Percentiles rank a stretch among this genome's conserved stretches.
Conservation (phyloP, 2,113 vertebrate species). For the Erythrocebus patas region DNA sequence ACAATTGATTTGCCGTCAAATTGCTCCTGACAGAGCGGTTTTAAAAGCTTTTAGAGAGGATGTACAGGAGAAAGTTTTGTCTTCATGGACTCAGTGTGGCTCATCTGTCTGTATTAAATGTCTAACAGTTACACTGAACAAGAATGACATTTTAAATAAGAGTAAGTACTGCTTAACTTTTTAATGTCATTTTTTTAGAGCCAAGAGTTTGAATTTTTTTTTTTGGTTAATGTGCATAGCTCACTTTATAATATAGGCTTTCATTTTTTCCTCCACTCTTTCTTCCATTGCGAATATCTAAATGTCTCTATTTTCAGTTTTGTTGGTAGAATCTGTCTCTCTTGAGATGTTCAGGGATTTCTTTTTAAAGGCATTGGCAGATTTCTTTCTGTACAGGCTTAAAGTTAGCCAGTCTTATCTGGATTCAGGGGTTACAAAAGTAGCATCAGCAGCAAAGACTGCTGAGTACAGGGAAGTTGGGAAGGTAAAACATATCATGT, state of each 20-base stretch:
- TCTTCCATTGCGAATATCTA: neutral
- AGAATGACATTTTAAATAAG: constrained; percentile 85
- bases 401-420: neutral
- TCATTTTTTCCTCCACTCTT: neutral
- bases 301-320: constrained; percentile 35
- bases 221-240: constrained; percentile 42
- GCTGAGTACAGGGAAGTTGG: neutral
- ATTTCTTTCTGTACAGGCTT: neutral
- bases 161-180: constrained; percentile 85
- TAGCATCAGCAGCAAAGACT: neutral
- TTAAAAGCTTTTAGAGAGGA: constrained; percentile 85
- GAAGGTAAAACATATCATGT: neutral
- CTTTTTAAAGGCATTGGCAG: neutral
- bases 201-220: constrained; percentile 55
- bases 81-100: constrained; percentile 79
- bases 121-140: constrained; percentile 79
- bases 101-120: constrained; percentile 85
- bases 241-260: constrained; percentile 52
- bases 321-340: neutral
- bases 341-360: neutral
- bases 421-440: neutral
- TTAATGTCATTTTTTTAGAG: constrained; percentile 81
- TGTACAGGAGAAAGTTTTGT: constrained; percentile 81
- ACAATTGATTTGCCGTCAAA: constrained; percentile 82
- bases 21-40: constrained; percentile 83